A percentile compares a stretch with the other conserved stretches of the same genome.
Evolutionary conservation across 2,797 vertebrate genomes (phyloP).

Genomic region (Alcedo atthis): DNA sequence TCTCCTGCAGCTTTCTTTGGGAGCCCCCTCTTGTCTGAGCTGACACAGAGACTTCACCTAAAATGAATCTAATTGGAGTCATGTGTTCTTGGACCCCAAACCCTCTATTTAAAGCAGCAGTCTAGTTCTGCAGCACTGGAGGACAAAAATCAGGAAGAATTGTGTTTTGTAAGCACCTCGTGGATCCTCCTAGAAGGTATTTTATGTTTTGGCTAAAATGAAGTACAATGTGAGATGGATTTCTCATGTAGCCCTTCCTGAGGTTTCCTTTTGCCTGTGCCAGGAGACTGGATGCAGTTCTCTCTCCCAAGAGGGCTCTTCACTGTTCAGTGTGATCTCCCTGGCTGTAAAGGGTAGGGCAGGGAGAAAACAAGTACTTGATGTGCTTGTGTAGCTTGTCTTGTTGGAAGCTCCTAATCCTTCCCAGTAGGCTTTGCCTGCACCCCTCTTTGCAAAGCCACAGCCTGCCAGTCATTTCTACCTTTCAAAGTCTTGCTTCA

Average conservation of each 20-base stretch:
- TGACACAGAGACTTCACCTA: neutral
- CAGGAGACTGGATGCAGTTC: neutral
- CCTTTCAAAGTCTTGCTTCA: neutral
- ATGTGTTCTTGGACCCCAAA: neutral
- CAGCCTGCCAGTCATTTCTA: neutral
- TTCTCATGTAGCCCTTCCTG: neutral
- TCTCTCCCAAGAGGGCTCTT: neutral
- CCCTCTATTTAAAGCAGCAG: neutral
- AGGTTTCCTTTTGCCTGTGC: neutral
- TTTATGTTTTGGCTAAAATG: neutral
- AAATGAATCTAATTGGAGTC: neutral
- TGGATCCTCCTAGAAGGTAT: neutral
- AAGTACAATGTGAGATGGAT: neutral
- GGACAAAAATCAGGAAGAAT: neutral
- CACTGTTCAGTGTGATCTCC: neutral
- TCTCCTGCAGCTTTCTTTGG: neutral
- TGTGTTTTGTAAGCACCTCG: neutral
- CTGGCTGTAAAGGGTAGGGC: neutral
- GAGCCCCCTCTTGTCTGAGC: neutral
- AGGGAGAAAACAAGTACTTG: neutral
- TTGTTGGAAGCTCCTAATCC: neutral
- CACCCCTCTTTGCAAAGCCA: neutral
- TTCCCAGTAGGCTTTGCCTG: neutral
- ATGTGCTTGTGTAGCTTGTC: neutral
- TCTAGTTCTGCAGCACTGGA: neutral